Conservation (phyloP, 2,797 vertebrate species). For the Pangasius djambal region DNA sequence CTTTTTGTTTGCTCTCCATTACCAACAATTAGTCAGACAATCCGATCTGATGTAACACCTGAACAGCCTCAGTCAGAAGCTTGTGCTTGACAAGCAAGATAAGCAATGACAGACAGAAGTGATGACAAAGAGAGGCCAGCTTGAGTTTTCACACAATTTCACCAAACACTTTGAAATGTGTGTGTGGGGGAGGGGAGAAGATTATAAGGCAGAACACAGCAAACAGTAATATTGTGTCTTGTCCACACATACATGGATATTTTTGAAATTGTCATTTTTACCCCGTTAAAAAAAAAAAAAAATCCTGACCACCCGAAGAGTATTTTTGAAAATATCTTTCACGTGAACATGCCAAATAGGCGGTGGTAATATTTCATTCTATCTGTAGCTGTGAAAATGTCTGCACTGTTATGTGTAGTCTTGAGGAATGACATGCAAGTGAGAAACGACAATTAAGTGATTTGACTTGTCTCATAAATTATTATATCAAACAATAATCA, state of each 20-base stretch:
- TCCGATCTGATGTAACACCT: slow-evolving; percentile 42
- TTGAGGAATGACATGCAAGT: no score
- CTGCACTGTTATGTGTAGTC: no score
- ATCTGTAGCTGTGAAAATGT: no score
- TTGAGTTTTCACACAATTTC: background rate
- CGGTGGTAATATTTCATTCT: no score
- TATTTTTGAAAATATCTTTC: background rate
- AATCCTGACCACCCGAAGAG: no score
- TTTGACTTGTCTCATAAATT: background rate
- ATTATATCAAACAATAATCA: background rate
- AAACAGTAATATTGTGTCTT: background rate
- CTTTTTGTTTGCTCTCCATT: slow-evolving; percentile 49
- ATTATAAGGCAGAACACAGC: background rate
- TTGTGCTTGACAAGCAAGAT: background rate
- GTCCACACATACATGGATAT: background rate
- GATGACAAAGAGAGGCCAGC: background rate
- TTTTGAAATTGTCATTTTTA: background rate
- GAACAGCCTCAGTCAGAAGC: background rate
- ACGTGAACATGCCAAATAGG: no score
- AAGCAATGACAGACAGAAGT: background rate
- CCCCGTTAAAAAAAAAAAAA: background rate
- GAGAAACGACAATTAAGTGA: background rate
- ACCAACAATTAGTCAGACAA: slow-evolving; percentile 39
- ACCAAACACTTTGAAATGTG: background rate
- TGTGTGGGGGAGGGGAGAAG: background rate